Base-by-base conservation (phyloP, 2,888 invertebrate genomes). In the Andrena hattorfiana region DNA sequence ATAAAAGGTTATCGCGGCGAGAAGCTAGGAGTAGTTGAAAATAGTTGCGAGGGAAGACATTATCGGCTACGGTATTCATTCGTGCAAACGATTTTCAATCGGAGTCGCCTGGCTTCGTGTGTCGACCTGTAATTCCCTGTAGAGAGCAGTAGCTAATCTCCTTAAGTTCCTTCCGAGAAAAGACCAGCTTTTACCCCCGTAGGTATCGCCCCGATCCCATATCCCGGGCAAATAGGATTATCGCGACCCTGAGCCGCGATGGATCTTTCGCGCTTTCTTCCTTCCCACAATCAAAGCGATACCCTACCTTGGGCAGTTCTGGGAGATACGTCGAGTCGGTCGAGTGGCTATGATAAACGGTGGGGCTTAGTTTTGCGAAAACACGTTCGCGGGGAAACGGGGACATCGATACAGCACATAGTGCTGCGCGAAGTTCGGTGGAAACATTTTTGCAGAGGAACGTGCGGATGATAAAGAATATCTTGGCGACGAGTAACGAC, bases 81-180 rank as follows among this genome's bases (percentile, higher is more conserved):
- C 48, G 28, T 5, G 5, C 4, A 5, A 7, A 8, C 32, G 23
- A 32, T 13, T 66, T 32, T 28, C 10, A 60, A 64, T 42, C 48
- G 16, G 23, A 2, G 26, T 32, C 4, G 26, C 8, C 32, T 0
- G 28, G 30, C 8, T 30, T 26, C 32, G 56, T 48, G 51, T 67
- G 60, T 54, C 59, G 32, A 56, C 23, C 56, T 8, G 32, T 42
- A 23, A 64, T 56, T 69, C 48, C 35, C 8, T 10, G 75, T 49
- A 32, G 71, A 54, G 76, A 66, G 77, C 66, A 59, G 60, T 75
- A 74, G 79, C 81, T 89, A 89, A 90, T 89, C 86, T 84, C 76
- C 83, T 87, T 87, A 87, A 84, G 86, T 85, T 83, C 68, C 78
- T 90, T 89, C 84, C 32, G 26, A 77, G 85, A 85, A 84, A 71